Evolutionary conservation across 2,888 invertebrate species (phyloP).

Genomic region (Xestia c-nigrum): DNA sequence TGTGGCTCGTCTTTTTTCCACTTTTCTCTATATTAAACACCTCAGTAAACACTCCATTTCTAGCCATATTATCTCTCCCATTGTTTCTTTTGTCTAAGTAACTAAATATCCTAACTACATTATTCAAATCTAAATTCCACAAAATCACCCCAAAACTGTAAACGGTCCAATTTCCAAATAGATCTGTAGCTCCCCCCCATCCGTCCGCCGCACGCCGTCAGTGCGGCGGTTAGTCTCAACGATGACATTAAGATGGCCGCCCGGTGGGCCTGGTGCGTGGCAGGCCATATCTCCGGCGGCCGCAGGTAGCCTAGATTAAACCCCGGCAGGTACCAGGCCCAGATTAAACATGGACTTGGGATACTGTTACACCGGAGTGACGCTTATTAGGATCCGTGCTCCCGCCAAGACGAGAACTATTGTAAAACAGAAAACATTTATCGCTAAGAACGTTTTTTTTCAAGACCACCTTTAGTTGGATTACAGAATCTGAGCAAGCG

Average conservation of each 20-base stretch:
- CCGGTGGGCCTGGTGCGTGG: slow-evolving; percentile 45
- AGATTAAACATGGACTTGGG: slow-evolving; percentile 65
- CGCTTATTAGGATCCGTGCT: neutral
- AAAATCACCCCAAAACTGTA: neutral
- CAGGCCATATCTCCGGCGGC: slow-evolving; percentile 65
- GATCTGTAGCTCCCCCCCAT: slow-evolving; percentile 30
- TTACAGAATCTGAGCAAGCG: neutral
- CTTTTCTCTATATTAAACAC: neutral
- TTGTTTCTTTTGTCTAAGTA: no score
- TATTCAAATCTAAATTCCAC: neutral
- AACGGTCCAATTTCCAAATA: slow-evolving; percentile 20
- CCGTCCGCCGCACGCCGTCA: slow-evolving; percentile 6
- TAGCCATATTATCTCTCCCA: neutral
- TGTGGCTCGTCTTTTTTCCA: neutral
- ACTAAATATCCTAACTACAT: neutral
- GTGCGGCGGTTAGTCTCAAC: slow-evolving; percentile 43
- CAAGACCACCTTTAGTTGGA: neutral
- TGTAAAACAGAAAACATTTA: no score
- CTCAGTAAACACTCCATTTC: neutral
- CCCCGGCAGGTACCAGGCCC: slow-evolving; percentile 60
- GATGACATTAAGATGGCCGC: slow-evolving; percentile 51
- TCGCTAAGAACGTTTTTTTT: neutral
- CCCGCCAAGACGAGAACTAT: no score
- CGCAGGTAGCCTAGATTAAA: slow-evolving; percentile 70
- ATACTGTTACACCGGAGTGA: slow-evolving; percentile 48